These are phyloP conservation scores for Anableps anableps DNA, from an alignment of 2,797 vertebrate species.

Conservation along the genomic window DNA sequence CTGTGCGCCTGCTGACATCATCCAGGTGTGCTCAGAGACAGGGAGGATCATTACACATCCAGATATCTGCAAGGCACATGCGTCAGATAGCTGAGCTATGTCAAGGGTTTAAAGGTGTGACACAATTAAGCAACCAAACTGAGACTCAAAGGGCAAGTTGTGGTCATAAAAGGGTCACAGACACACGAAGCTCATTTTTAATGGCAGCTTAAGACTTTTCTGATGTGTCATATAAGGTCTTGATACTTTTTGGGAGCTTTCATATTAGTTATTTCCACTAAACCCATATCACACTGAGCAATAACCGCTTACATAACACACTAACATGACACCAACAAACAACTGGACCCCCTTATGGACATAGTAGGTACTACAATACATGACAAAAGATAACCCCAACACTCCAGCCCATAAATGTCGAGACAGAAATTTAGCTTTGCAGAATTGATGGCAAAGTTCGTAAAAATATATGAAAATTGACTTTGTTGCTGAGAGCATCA, in stretches of 20 bases:
- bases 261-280: neutral
- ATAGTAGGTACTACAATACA: conserved; percentile 28
- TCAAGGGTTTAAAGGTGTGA: neutral
- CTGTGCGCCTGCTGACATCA: conserved; percentile 44
- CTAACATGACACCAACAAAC: neutral
- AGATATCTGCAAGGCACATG: conserved; percentile 5
- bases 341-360: conserved; percentile 61
- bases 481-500: neutral
- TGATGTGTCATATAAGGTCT: neutral
- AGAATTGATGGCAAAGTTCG: neutral
- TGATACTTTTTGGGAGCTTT: neutral
- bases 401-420: neutral
- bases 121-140: neutral
- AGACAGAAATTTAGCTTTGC: neutral
- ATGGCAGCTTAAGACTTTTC: neutral
- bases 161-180: neutral
- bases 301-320: neutral
- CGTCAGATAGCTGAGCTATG: neutral
- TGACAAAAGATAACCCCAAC: neutral
- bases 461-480: neutral
- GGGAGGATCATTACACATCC: conserved; percentile 12
- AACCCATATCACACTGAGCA: neutral
- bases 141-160: neutral
- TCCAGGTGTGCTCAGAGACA: conserved; percentile 39
- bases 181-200: neutral